These are phyloP conservation scores for Hydractinia echinata DNA, from an alignment of 30 jellyfish, hydroid and myxozoan species.

Conservation along the genomic window DNA sequence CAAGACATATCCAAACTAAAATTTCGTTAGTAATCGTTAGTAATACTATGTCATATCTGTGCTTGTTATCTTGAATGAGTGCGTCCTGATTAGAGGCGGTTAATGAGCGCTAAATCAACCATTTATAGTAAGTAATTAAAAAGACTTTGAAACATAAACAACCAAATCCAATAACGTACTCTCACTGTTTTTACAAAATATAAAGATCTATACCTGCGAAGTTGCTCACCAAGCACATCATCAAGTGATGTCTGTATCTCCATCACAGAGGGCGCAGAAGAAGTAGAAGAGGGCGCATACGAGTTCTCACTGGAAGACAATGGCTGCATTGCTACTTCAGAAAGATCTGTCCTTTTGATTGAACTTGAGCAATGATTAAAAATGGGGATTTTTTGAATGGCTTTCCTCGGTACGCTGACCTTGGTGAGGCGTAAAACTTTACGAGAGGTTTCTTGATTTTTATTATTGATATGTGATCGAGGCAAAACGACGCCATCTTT, in stretches of 20 bases:
- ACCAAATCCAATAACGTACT: no score
- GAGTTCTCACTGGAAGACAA: slow-evolving; percentile 27
- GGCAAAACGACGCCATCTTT: background rate
- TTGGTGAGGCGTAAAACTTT: slow-evolving; percentile 38
- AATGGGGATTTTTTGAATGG: slow-evolving; percentile 30
- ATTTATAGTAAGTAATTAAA: no score
- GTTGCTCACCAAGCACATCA: no score
- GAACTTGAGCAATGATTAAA: slow-evolving; percentile 53
- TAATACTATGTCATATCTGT: no score
- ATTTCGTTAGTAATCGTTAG: no score
- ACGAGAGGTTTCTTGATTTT: slow-evolving; percentile 17
- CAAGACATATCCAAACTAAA: no score
- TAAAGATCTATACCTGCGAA: no score
- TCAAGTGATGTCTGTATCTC: background rate
- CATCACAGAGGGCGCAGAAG: slow-evolving; percentile 4
- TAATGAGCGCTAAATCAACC: no score
- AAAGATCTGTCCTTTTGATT: slow-evolving; percentile 35
- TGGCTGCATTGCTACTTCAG: slow-evolving; percentile 63
- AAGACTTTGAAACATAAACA: no score
- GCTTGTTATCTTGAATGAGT: no score
- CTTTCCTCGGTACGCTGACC: slow-evolving; percentile 50
- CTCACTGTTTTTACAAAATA: no score
- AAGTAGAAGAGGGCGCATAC: slow-evolving; percentile 13
- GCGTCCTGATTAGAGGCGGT: no score
- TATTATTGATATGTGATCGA: background rate